Percentiles rank a stretch among this genome's conserved stretches.
phyloP scores from a whole-genome alignment of 2,113 vertebrate species.

The Leptobrachium leishanense region DNA sequence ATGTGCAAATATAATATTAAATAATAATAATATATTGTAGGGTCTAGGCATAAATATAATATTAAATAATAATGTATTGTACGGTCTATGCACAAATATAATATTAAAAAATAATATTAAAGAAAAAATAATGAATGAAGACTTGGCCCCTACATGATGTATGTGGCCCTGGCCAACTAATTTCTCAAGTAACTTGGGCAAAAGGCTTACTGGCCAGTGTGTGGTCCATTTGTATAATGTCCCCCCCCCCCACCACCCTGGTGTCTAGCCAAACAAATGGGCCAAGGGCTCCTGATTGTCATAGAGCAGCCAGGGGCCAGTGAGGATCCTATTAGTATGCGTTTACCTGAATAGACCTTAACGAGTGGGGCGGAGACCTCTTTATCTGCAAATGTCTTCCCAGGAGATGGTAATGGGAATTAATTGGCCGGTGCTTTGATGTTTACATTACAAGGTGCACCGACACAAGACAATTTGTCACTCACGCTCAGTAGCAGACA shows the following conservation, averaged over 20 bases:
- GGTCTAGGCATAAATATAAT: too few species aligned
- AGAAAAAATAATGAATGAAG: too few species aligned
- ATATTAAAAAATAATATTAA: too few species aligned
- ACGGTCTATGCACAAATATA: too few species aligned
- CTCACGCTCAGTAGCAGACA: too few species aligned
- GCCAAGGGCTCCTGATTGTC: slow-evolving; percentile 5
- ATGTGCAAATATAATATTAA: too few species aligned
- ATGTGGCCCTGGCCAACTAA: background rate
- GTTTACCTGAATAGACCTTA: slow-evolving; percentile 56
- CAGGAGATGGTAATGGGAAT: slow-evolving; percentile 58
- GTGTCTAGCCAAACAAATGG: slow-evolving; percentile 52
- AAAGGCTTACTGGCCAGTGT: background rate
- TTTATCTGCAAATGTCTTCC: slow-evolving; percentile 58
- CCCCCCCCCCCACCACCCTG: background rate
- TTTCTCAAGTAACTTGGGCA: background rate
- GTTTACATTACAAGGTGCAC: slow-evolving; percentile 44
- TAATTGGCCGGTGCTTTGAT: slow-evolving; percentile 59
- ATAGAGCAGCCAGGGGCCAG: slow-evolving; percentile 52
- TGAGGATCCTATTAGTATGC: slow-evolving; percentile 40
- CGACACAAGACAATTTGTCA: slow-evolving; percentile 29
- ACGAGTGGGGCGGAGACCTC: slow-evolving; percentile 62
- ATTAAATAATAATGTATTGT: too few species aligned
- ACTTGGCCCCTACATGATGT: background rate
- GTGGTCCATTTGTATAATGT: background rate
- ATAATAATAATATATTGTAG: too few species aligned